Base-by-base conservation (phyloP, 1,140 invertebrate species). In the Vollenhovia emeryi region DNA sequence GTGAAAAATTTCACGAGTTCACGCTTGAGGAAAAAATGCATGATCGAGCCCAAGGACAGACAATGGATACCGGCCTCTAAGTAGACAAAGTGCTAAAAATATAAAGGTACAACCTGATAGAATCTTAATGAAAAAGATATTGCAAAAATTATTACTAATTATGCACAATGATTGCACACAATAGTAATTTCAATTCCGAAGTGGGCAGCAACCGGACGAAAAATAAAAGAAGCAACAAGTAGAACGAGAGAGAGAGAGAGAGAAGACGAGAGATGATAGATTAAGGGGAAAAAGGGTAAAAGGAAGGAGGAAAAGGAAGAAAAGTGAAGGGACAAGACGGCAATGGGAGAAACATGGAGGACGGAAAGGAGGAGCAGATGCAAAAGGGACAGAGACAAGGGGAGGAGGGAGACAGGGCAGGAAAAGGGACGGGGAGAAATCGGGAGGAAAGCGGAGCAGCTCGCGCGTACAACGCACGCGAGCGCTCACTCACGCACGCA, bases 211-310 rank as follows among this genome's bases (percentile, higher is more conserved):
- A 57, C 27, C 8, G n/a, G 59, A 71, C 73, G 24, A 71, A 21
- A 43, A 33, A 24, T 24, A 71, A 71, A 71, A 80, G 13, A 40
- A 36, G 24, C 33, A 76, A 78, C n/a, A 64, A 78, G n/a, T 78
- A 48, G 13, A 36, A 11, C 30, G 40, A 36, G 27, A 76, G 36
- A 45, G 9, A 11, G 66, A 13, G 40, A 36, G 27, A 76, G 36
- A 45, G 9, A 11, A 78, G n/a, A 50, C 13, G 66, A 30, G 3
- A 48, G 11, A 11, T 0, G 11, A 48, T 30, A 15, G 48, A 66
- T 33, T 52, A 82, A 71, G 15, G n/a, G n/a, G 30, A 43, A 68
- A 52, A 50, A 40, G 15, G 43, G 24, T 33, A 50, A 43, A 50
- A 43, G 27, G 4, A n/a, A n/a, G 6, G n/a, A 55, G 9, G 7